Conservation (phyloP, 2,797 vertebrate species). For the Balearica regulorum region DNA sequence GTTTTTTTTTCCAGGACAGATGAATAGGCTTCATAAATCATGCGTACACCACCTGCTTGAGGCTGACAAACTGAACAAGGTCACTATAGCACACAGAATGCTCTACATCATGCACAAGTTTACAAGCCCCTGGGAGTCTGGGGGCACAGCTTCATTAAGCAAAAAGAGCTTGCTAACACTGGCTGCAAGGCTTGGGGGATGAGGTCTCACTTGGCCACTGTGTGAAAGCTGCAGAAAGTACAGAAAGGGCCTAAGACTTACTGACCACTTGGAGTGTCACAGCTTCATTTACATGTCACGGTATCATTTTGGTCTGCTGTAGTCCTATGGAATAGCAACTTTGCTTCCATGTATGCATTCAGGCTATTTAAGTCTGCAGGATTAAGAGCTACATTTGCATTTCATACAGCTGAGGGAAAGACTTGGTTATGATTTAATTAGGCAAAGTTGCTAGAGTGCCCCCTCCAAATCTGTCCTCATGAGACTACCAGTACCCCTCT, state of each 20-base stretch:
- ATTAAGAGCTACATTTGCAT: not conserved
- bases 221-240: not conserved
- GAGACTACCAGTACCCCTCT: not conserved
- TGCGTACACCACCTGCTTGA: rapidly evolving
- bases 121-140: not conserved
- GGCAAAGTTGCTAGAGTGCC: not conserved
- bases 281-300: not conserved
- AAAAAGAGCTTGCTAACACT: not conserved
- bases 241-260: not conserved
- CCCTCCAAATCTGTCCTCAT: not conserved
- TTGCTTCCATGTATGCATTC: not conserved
- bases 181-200: not conserved
- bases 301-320: not conserved
- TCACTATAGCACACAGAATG: not conserved
- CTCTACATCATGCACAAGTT: not conserved
- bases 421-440: not conserved
- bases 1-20: not conserved
- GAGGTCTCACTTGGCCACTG: not conserved
- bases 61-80: not conserved
- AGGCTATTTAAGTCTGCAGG: not conserved
- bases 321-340: not conserved
- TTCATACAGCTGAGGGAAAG: not conserved
- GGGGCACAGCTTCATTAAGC: not conserved
- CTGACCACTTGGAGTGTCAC: not conserved
- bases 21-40: not conserved